A percentile compares a stretch with the other conserved stretches of the same genome.
Evolutionary conservation across 2,113 vertebrate species (phyloP).

Genomic region (Thalassarche chlororhynchos): DNA sequence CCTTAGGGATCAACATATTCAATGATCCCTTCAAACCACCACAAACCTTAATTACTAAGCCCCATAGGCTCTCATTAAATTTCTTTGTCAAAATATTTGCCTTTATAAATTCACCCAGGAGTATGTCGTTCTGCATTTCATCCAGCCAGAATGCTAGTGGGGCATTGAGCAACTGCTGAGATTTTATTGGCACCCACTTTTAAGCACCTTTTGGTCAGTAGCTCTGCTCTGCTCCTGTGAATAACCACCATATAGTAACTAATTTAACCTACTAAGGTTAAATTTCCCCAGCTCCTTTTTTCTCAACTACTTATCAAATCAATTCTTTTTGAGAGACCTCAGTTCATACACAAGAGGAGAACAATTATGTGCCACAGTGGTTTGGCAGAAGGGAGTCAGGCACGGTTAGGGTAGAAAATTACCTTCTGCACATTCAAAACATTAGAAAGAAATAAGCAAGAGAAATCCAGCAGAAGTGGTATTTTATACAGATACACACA

Average conservation of each 20-base stretch:
- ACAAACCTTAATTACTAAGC: not conserved
- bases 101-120: not conserved
- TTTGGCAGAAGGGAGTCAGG: conserved; percentile 8
- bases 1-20: not conserved
- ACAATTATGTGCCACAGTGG: not conserved
- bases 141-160: not conserved
- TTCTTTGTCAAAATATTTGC: conserved; percentile 10
- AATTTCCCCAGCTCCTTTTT: not conserved
- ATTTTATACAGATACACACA: not conserved
- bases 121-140: not conserved
- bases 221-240: not conserved
- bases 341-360: not conserved
- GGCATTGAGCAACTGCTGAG: not conserved
- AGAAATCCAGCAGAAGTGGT: conserved; percentile 4
- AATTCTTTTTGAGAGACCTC: not conserved
- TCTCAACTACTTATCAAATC: not conserved
- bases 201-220: not conserved
- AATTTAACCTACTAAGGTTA: not conserved
- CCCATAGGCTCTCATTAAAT: not conserved
- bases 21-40: not conserved
- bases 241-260: not conserved
- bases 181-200: not conserved
- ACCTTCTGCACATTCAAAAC: not conserved
- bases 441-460: not conserved
- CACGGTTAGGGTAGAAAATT: conserved; percentile 34